phyloP scores from a whole-genome alignment of 2,113 vertebrate species.

The Callipepla californica region DNA sequence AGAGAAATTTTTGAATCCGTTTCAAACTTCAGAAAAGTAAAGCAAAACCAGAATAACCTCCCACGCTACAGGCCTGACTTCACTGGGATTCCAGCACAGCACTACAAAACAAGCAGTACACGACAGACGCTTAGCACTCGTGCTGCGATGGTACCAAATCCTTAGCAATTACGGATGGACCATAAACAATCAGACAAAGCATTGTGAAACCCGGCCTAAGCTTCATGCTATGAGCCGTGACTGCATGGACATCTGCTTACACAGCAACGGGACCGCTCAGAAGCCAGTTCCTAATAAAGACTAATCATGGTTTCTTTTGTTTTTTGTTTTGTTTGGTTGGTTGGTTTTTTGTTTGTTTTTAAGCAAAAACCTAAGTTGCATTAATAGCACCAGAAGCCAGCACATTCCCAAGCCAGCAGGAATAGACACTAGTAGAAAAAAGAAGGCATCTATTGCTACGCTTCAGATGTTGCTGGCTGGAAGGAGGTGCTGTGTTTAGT shows the following conservation, averaged over 20 bases:
- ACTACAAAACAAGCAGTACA: background rate
- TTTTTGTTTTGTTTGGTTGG: no score
- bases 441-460: background rate
- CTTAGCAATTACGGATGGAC: background rate
- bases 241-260: slow-evolving; percentile 22
- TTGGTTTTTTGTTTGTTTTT: no score
- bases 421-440: background rate
- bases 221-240: slow-evolving; percentile 10
- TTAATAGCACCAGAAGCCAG: background rate
- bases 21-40: background rate
- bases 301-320: background rate
- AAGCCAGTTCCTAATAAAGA: slow-evolving; percentile 25
- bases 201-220: slow-evolving; percentile 10
- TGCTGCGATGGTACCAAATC: background rate
- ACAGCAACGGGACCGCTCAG: background rate
- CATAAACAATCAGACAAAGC: slow-evolving; percentile 29
- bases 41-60: background rate
- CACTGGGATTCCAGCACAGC: background rate
- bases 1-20: background rate
- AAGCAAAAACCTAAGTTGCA: background rate
- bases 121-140: background rate
- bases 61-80: background rate
- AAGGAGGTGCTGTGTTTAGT: slow-evolving; percentile 21
- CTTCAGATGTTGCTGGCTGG: background rate
- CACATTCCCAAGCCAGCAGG: background rate